Conservation (phyloP, 1,140 invertebrate species). For the Rhagoletis zephyria region DNA sequence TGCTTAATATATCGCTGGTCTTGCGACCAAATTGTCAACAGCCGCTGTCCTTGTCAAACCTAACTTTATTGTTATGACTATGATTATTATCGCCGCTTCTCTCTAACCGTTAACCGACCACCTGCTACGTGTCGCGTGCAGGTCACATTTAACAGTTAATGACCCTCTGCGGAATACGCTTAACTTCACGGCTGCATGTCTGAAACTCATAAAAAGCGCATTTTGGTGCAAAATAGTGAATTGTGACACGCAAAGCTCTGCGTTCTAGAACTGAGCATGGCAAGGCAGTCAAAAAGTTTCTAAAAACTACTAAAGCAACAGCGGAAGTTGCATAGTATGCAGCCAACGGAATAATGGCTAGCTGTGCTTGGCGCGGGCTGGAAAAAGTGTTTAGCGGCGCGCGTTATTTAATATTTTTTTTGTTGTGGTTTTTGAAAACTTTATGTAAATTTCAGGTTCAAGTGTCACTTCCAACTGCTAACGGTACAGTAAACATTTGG, state of each 20-base stretch:
- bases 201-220: not conserved
- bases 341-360: not conserved
- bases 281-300: not conserved
- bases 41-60: not conserved
- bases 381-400: not conserved
- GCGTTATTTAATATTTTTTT: not conserved
- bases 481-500: not conserved
- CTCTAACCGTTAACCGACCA: not conserved
- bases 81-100: not conserved
- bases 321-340: not conserved
- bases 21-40: not conserved
- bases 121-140: not conserved
- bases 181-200: not conserved
- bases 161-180: not conserved
- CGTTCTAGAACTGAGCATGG: not conserved
- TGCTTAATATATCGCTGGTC: not conserved
- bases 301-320: not conserved
- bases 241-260: not conserved
- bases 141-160: not conserved
- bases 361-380: not conserved
- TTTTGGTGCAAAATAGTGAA: not conserved
- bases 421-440: not conserved
- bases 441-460: constrained; percentile 28
- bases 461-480: constrained; percentile 6
- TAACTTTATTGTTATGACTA: constrained; percentile 27